Conservation (phyloP, 1,140 invertebrate species). For the Cyphomyrmex costatus region DNA sequence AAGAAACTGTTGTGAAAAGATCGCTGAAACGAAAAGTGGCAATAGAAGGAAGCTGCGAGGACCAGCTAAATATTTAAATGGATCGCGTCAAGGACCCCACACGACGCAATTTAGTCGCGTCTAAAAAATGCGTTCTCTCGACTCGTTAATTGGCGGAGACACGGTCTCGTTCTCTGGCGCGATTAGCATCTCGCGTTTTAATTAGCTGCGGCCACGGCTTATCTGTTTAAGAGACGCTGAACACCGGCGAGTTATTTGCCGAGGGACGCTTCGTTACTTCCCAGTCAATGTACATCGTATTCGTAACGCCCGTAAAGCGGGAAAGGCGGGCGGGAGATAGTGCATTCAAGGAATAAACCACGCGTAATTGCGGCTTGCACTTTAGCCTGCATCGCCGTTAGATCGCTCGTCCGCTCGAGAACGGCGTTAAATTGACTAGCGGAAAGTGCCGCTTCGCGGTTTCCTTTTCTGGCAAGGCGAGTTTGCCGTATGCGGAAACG, state of each 20-base stretch:
- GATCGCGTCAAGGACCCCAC: neutral
- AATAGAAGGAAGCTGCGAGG: neutral
- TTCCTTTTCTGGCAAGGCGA: conserved; percentile 33
- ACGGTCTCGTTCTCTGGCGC: conserved; percentile 28
- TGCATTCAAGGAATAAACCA: conserved; percentile 45
- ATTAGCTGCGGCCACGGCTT: conserved; percentile 46
- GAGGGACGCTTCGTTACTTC: neutral
- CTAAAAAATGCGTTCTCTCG: neutral
- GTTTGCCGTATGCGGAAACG: conserved; percentile 14
- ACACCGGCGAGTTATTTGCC: conserved; percentile 2
- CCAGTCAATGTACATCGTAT: conserved; percentile 11
- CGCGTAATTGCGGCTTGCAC: conserved; percentile 40
- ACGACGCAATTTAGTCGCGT: neutral
- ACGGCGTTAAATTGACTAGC: conserved; percentile 45
- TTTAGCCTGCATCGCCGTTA: conserved; percentile 57
- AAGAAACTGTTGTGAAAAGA: neutral
- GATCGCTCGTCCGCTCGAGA: conserved; percentile 4
- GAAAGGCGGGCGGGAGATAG: neutral
- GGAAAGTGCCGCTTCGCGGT: conserved; percentile 37
- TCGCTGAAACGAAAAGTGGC: neutral
- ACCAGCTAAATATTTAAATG: neutral
- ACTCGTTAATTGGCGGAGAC: conserved; percentile 55
- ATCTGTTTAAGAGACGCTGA: conserved; percentile 30
- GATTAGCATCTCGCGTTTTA: conserved; percentile 69
- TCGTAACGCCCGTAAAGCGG: conserved; percentile 4